phyloP scores from a whole-genome alignment of 2,888 invertebrate genomes.

The Drosophila sordidula region DNA sequence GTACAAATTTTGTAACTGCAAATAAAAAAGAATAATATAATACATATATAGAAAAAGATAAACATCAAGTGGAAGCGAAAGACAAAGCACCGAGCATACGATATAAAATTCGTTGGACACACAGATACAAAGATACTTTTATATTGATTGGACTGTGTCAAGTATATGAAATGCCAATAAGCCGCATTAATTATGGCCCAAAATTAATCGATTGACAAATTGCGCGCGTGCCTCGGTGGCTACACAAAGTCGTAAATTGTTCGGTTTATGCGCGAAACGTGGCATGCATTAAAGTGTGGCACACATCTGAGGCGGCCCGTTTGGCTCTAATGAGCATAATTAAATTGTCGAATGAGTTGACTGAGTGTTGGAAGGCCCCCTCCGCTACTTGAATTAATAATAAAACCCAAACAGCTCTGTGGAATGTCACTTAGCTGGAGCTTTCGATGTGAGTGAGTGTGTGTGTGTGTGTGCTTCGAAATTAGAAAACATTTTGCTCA shows the following conservation, averaged over 20 bases:
- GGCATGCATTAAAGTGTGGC: slow-evolving; percentile 64
- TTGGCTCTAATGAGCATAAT: slow-evolving; percentile 55
- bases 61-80: slow-evolving; percentile 21
- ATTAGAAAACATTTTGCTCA: slow-evolving; percentile 46
- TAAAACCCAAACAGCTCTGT: slow-evolving; percentile 36
- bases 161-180: slow-evolving; percentile 71
- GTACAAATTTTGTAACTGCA: slow-evolving; percentile 98
- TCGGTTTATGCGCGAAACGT: slow-evolving; percentile 68
- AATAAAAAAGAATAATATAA: slow-evolving; percentile 75
- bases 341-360: slow-evolving; percentile 57
- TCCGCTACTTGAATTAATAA: slow-evolving; percentile 12
- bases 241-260: slow-evolving; percentile 57
- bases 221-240: slow-evolving; percentile 64
- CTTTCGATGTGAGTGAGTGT: not conserved
- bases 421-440: slow-evolving; percentile 25
- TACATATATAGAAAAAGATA: slow-evolving; percentile 1
- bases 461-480: slow-evolving; percentile 22
- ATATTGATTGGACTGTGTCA: slow-evolving; percentile 18
- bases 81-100: slow-evolving; percentile 4
- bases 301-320: slow-evolving; percentile 21
- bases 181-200: slow-evolving; percentile 70
- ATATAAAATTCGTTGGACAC: slow-evolving; percentile 1
- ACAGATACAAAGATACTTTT: not conserved
- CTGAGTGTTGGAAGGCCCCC: slow-evolving; percentile 23
- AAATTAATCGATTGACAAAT: slow-evolving; percentile 80